A percentile compares a stretch with the other conserved stretches of the same genome.
Evolutionary conservation across 2,888 invertebrate species (phyloP).

Genomic region (Candidula unifasciata): DNA sequence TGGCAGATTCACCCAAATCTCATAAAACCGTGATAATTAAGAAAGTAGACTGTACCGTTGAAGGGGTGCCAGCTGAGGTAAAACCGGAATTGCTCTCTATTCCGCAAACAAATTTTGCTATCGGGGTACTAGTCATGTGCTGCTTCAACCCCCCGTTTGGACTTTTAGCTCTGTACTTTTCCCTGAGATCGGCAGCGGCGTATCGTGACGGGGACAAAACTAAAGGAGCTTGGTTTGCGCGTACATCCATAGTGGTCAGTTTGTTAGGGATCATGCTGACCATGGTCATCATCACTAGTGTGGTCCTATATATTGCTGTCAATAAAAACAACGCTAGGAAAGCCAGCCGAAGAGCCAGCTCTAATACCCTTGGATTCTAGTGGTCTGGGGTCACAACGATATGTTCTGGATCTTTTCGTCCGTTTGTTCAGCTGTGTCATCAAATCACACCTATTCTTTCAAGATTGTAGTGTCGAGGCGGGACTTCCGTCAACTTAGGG

Average conservation of each 20-base stretch:
- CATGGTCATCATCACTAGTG: slow-evolving; percentile 52
- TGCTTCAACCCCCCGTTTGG: slow-evolving; percentile 54
- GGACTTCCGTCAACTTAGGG: neutral
- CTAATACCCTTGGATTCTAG: slow-evolving; percentile 10
- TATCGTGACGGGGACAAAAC: slow-evolving; percentile 49
- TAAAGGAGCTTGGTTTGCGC: slow-evolving; percentile 43
- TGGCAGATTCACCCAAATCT: neutral
- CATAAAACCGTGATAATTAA: neutral
- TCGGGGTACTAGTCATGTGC: slow-evolving; percentile 50
- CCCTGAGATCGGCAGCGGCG: slow-evolving; percentile 51
- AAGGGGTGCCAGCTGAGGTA: neutral
- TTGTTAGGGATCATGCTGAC: slow-evolving; percentile 54
- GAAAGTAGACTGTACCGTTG: neutral
- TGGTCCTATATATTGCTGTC: slow-evolving; percentile 48
- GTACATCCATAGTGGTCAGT: slow-evolving; percentile 53
- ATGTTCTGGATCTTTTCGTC: too few species aligned
- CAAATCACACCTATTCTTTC: too few species aligned
- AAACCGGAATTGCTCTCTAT: slow-evolving; percentile 35
- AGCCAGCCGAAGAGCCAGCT: neutral
- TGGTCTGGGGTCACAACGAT: too few species aligned
- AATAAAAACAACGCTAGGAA: slow-evolving; percentile 27
- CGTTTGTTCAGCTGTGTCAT: too few species aligned
- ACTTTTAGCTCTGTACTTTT: slow-evolving; percentile 51
- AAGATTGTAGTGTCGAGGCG: too few species aligned
- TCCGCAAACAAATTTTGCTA: slow-evolving; percentile 54